Percentiles rank a stretch among this genome's conserved stretches.
Evolutionary conservation across 2,797 vertebrate genomes (phyloP).

Genomic region (Steatocranus sp.): DNA sequence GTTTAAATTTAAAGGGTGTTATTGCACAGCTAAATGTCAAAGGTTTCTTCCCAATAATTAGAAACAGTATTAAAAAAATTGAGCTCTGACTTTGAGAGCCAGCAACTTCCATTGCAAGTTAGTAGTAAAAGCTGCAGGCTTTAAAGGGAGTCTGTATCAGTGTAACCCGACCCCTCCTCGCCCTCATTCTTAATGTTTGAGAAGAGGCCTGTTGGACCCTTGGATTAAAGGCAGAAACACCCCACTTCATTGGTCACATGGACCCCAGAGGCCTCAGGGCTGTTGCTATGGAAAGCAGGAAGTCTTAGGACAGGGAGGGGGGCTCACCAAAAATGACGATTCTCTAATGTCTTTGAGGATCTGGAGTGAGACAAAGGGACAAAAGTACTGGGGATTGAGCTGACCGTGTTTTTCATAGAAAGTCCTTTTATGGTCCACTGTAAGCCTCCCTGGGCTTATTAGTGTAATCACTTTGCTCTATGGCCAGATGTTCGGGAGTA

Average conservation of each 20-base stretch:
- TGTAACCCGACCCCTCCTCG: constrained; percentile 57
- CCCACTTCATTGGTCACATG: constrained; percentile 59
- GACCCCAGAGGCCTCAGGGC: constrained; percentile 51
- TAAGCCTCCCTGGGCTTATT: constrained; percentile 11
- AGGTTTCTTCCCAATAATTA: background rate
- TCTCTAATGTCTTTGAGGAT: constrained; percentile 26
- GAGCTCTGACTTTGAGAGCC: background rate
- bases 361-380: constrained; percentile 1
- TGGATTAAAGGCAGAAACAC: constrained; percentile 62
- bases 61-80: background rate
- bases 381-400: constrained; percentile 11
- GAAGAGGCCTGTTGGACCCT: constrained; percentile 38
- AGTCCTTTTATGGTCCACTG: constrained; percentile 33
- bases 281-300: constrained; percentile 70
- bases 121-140: background rate
- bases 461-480: constrained; percentile 23
- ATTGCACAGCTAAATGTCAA: background rate
- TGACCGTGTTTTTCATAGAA: constrained; percentile 28
- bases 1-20: background rate
- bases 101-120: background rate
- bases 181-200: constrained; percentile 54
- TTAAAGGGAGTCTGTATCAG: constrained; percentile 23
- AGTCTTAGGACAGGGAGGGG: constrained; percentile 38
- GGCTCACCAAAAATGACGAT: constrained; percentile 23
- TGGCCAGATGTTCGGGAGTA: constrained; percentile 55